Base-by-base conservation (phyloP, 2,888 invertebrate genomes). In the Bursaphelenchus okinawaensis region DNA sequence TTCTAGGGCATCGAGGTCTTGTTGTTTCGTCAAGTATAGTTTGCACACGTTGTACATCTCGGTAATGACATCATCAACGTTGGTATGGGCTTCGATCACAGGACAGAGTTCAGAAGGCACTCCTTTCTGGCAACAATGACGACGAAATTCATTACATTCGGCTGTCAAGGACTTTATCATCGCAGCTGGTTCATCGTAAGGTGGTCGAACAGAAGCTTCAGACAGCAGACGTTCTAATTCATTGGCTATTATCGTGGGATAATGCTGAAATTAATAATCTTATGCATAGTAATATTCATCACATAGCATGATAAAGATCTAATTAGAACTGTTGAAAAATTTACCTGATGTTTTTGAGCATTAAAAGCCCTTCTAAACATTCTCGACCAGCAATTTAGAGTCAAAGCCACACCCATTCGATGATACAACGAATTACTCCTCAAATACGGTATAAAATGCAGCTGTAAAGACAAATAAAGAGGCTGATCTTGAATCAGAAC, bases 131-230 rank as follows among this genome's bases (percentile, higher is more conserved):
- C 62, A 61, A 63, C 80, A 80, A 56, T 74, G 77, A 19, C 70
- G 71, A 23, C 76, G 69, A 63, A 80, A 80, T 20, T 78, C 77
- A 55, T 79, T 78, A 62, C 77, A 76, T 23, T 80, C 80, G 29
- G 66, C 68, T 4, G 74, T 74, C 54, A 77, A 60, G 20, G 52
- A 31, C 24, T 55, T 63, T 9, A 72, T 62, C 19, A 61, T 31
- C 9, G 51, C 27, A 9, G 26, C 26, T 22, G 72, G 68, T 40
- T 70, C 70, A 16, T 70, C 63, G 63, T 68, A 66, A 7, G 40
- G 24, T 7, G 60, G 22, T 16, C 51, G 60, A 27, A 1, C n/a
- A 12, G 50, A 9, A 12, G 60, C 60, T 20, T 59, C 60, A 7
- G 51, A 24, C 23, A 51, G 28, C 8, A 52, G n/a, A 1, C 51